Conservation (phyloP, 1,140 invertebrate species). For the Gonioctena quinquepunctata region DNA sequence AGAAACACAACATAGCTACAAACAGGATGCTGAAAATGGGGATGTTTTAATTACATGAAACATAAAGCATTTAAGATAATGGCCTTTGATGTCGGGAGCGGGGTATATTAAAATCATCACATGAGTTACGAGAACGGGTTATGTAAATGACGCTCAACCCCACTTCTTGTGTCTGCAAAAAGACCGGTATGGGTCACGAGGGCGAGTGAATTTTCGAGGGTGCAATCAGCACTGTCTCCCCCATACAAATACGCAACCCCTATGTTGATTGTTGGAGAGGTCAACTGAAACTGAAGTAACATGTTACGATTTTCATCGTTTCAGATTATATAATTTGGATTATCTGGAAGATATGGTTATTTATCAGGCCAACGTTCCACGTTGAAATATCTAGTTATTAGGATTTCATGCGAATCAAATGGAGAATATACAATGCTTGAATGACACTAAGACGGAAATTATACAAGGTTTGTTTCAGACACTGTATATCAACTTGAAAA, state of each 20-base stretch:
- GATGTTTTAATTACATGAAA: slow-evolving; percentile 16
- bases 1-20: not conserved
- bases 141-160: not conserved
- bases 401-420: too few species aligned
- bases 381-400: too few species aligned
- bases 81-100: slow-evolving; percentile 9
- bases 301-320: too few species aligned
- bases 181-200: not conserved
- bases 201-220: not conserved
- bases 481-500: too few species aligned
- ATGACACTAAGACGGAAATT: too few species aligned
- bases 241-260: not conserved
- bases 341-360: too few species aligned
- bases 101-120: slow-evolving; percentile 16
- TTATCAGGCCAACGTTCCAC: too few species aligned
- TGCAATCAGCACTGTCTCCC: not conserved
- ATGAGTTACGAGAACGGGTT: not conserved
- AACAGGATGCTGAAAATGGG: not conserved
- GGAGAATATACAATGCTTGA: too few species aligned
- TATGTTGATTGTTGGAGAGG: too few species aligned
- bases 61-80: slow-evolving; percentile 21
- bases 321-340: too few species aligned
- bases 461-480: too few species aligned
- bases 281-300: too few species aligned
- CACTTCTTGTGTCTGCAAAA: not conserved